Percentiles rank a stretch among this genome's conserved stretches.
phyloP scores from a whole-genome alignment of 1,140 invertebrate species.

The Rhizoglyphus robini region DNA sequence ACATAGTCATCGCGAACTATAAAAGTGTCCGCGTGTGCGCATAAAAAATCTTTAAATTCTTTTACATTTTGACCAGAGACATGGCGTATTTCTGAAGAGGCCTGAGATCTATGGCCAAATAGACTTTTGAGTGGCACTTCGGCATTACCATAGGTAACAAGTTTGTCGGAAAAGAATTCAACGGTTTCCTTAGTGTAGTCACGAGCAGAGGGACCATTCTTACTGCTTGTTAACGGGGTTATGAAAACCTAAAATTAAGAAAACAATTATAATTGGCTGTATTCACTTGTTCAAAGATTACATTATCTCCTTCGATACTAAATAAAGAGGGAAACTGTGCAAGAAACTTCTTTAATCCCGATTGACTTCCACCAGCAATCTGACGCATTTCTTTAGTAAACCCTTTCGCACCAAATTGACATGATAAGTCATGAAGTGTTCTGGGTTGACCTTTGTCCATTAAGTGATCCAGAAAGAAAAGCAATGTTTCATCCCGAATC shows the following conservation, averaged over 20 bases:
- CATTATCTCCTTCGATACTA: conserved; percentile 76
- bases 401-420: conserved; percentile 87
- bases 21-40: conserved; percentile 70
- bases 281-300: too few species aligned
- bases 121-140: conserved; percentile 73
- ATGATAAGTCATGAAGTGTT: conserved; percentile 86
- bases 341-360: conserved; percentile 72
- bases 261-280: too few species aligned
- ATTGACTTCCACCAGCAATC: conserved; percentile 84
- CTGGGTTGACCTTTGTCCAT: conserved; percentile 78
- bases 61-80: conserved; percentile 83
- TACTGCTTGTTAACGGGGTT: conserved; percentile 22
- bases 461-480: conserved; percentile 88
- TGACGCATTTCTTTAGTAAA: conserved; percentile 75
- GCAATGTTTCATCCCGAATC: conserved; percentile 77
- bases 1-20: conserved; percentile 71
- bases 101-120: conserved; percentile 61
- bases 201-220: conserved; percentile 30
- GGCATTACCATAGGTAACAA: conserved; percentile 30
- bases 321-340: conserved; percentile 81
- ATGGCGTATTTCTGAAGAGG: conserved; percentile 84
- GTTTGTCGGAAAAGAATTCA: conserved; percentile 69
- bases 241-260: conserved; percentile 20
- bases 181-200: conserved; percentile 84
- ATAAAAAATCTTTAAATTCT: conserved; percentile 80